Conservation (phyloP, 2,888 invertebrate genomes). For the Biston stratarius region DNA sequence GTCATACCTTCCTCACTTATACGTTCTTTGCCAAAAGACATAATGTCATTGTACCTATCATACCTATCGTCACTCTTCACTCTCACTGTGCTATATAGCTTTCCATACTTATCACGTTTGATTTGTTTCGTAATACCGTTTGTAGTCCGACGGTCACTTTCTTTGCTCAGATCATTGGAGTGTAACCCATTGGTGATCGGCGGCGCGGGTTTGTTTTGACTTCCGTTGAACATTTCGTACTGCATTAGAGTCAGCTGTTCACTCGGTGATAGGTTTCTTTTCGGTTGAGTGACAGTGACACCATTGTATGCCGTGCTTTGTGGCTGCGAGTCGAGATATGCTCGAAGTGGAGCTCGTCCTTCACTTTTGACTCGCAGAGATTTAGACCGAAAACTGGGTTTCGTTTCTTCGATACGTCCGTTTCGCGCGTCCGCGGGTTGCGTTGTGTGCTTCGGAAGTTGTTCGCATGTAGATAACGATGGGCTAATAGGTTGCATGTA, state of each 20-base stretch:
- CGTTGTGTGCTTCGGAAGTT: slow-evolving; percentile 76
- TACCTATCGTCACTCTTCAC: slow-evolving; percentile 83
- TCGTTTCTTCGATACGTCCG: slow-evolving; percentile 76
- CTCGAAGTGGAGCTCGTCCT: slow-evolving; percentile 77
- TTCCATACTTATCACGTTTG: slow-evolving; percentile 80
- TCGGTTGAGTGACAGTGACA: slow-evolving; percentile 84
- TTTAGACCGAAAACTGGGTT: slow-evolving; percentile 83
- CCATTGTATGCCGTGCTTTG: slow-evolving; percentile 68
- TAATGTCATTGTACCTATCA: slow-evolving; percentile 79
- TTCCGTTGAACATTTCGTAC: slow-evolving; percentile 76
- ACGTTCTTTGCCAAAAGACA: slow-evolving; percentile 71
- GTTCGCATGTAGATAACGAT: slow-evolving; percentile 80
- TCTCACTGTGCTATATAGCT: slow-evolving; percentile 82
- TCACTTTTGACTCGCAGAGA: slow-evolving; percentile 84
- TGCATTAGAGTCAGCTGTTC: slow-evolving; percentile 84
- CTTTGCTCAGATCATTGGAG: slow-evolving; percentile 70
- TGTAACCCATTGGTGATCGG: slow-evolving; percentile 69
- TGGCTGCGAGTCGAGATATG: slow-evolving; percentile 72
- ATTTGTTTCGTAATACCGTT: slow-evolving; percentile 76
- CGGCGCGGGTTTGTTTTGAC: slow-evolving; percentile 63
- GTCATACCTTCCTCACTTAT: slow-evolving; percentile 70
- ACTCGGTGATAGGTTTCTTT: slow-evolving; percentile 82
- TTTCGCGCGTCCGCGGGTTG: slow-evolving; percentile 72
- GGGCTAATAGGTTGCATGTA: slow-evolving; percentile 79
- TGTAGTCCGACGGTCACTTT: slow-evolving; percentile 82